phyloP scores from a whole-genome alignment of 2,797 vertebrate species.

The Hemibagrus guttatus region DNA sequence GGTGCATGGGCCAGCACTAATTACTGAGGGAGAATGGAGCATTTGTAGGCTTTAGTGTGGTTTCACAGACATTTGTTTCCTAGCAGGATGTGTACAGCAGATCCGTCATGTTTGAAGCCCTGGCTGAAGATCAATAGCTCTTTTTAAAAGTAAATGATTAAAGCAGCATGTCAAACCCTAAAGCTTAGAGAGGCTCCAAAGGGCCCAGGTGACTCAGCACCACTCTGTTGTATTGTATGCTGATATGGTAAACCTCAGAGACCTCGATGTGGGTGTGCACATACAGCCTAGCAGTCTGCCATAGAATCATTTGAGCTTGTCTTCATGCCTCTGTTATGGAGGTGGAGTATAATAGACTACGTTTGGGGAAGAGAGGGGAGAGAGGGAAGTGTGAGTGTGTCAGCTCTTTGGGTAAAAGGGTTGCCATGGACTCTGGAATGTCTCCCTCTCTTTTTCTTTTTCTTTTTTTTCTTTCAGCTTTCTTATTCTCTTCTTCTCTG shows the following conservation, averaged over 20 bases:
- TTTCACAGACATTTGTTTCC: conserved; percentile 42
- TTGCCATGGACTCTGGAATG: conserved; percentile 56
- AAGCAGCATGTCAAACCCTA: background rate
- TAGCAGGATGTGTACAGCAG: conserved; percentile 30
- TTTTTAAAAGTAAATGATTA: conserved; percentile 40
- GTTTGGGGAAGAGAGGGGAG: conserved; percentile 35
- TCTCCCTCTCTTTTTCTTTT: background rate
- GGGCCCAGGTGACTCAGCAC: background rate
- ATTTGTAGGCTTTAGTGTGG: conserved; percentile 34
- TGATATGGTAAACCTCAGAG: background rate
- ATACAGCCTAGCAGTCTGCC: background rate
- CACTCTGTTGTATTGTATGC: background rate
- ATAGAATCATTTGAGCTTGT: conserved; percentile 19
- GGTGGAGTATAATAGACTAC: conserved; percentile 24
- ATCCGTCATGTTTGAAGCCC: conserved; percentile 37
- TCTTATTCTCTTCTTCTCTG: conserved; percentile 31
- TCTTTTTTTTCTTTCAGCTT: background rate
- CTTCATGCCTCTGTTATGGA: conserved; percentile 11
- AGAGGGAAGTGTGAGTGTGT: background rate
- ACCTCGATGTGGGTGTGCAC: conserved; percentile 7
- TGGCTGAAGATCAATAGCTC: conserved; percentile 41
- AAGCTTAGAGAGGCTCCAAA: background rate
- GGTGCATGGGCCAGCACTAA: background rate
- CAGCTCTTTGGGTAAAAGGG: conserved; percentile 36
- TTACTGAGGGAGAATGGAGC: conserved; percentile 13